Conservation (phyloP, 2,888 invertebrate species). For the Petrolisthes cinctipes region DNA sequence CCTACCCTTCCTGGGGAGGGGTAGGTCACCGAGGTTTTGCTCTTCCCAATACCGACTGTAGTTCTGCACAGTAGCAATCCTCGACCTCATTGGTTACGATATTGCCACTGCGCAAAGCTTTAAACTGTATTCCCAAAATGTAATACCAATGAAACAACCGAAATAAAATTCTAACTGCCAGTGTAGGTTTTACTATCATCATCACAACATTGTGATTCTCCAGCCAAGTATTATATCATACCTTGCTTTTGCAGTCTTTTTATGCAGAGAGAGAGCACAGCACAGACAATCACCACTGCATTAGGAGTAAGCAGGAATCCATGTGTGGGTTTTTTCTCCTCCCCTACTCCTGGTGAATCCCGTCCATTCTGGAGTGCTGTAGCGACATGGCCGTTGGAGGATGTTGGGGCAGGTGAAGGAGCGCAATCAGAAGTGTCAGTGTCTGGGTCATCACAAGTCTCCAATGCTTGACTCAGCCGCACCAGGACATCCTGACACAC, state of each 20-base stretch:
- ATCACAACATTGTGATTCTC: no score
- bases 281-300: conserved; percentile 53
- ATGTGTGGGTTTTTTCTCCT: conserved; percentile 21
- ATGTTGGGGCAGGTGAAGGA: conserved; percentile 23
- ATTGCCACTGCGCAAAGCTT: no score
- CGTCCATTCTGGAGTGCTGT: conserved; percentile 37
- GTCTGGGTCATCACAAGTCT: conserved; percentile 51
- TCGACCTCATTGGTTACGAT: no score
- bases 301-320: conserved; percentile 49
- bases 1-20: no score
- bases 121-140: no score
- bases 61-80: no score
- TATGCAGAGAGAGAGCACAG: conserved; percentile 52
- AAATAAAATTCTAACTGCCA: no score
- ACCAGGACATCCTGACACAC: conserved; percentile 59
- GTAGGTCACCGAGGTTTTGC: no score
- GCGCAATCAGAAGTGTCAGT: conserved; percentile 44
- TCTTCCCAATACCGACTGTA: no score
- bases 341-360: conserved; percentile 32
- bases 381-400: conserved; percentile 37
- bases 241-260: conserved; percentile 54
- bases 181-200: no score
- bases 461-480: conserved; percentile 51
- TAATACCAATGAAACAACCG: no score
- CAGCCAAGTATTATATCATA: not conserved